phyloP scores from a whole-genome alignment of 2,888 invertebrate genomes.

The Drosophila lutescens region DNA sequence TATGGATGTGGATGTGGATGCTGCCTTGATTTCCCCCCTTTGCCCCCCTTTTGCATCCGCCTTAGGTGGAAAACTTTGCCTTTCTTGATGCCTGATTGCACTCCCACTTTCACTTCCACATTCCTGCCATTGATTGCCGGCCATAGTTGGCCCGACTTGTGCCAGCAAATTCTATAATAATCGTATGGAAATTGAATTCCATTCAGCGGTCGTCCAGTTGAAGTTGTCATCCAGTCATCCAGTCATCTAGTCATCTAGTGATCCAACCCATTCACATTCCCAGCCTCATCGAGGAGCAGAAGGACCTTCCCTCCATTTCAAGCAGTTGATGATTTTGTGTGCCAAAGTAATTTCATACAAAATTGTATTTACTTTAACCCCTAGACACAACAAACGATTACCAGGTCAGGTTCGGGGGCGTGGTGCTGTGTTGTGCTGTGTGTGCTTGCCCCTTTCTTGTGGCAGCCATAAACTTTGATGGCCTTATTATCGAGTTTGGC shows the following conservation, averaged over 20 bases:
- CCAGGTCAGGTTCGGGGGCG: conserved; percentile 11
- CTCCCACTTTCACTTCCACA: conserved; percentile 2
- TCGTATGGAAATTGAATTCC: conserved; percentile 75
- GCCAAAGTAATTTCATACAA: conserved; percentile 66
- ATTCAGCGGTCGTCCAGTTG: conserved; percentile 33
- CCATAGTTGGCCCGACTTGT: conserved; percentile 14
- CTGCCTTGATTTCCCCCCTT: not conserved
- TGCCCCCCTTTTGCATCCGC: not conserved
- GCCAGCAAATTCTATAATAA: conserved; percentile 58
- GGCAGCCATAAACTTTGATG: conserved; percentile 61
- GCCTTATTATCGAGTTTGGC: conserved; percentile 67
- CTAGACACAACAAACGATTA: conserved; percentile 65
- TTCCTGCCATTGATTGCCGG: conserved; percentile 7
- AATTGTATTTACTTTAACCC: conserved; percentile 60
- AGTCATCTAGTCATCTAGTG: not conserved
- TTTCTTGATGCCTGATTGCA: conserved; percentile 13
- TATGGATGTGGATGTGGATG: conserved; percentile 14
- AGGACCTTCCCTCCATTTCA: too few relatives aligned
- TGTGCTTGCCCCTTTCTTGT: conserved; percentile 17
- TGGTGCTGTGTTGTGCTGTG: not conserved
- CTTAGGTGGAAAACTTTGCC: conserved; percentile 26
- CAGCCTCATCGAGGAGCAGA: not conserved
- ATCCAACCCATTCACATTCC: conserved; percentile 4
- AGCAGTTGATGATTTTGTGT: conserved; percentile 39
- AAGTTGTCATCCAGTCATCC: conserved; percentile 7